These are phyloP conservation scores for Sebastes cheni DNA, from an alignment of 2,797 vertebrate genomes.

Conservation along the genomic window DNA sequence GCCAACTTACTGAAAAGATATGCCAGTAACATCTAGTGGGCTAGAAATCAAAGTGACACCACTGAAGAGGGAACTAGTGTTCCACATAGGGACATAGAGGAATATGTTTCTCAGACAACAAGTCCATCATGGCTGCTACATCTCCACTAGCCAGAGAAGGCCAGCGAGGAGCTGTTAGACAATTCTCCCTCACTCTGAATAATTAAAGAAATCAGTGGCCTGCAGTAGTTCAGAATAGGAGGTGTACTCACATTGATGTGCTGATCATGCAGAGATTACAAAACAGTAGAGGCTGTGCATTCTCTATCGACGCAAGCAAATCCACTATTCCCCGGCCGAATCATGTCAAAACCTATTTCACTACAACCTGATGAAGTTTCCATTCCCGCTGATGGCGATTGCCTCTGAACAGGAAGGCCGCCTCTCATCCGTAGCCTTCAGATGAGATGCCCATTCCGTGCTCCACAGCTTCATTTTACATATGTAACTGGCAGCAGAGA, in stretches of 20 bases:
- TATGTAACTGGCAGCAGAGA: not conserved
- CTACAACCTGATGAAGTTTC: not conserved
- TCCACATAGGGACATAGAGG: not conserved
- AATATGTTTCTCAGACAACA: not conserved
- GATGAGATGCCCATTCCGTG: not conserved
- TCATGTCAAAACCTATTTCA: not conserved
- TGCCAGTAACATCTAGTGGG: not conserved
- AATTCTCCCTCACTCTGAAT: too few species aligned
- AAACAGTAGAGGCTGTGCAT: not conserved
- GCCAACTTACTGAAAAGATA: not conserved
- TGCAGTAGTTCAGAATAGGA: not conserved
- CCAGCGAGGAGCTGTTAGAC: too few species aligned
- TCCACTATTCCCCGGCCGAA: not conserved
- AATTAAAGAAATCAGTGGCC: not conserved
- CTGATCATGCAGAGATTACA: constrained; percentile 3
- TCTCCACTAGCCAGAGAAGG: not conserved
- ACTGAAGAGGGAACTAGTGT: not conserved
- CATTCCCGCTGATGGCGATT: not conserved
- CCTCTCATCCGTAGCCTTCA: not conserved
- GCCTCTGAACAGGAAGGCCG: not conserved
- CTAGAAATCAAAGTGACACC: not conserved
- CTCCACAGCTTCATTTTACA: not conserved
- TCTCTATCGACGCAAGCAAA: not conserved
- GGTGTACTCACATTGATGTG: not conserved
- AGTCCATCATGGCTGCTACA: not conserved